Base-by-base conservation (phyloP, 2,797 vertebrate species). In the Peromyscus aztecus region DNA sequence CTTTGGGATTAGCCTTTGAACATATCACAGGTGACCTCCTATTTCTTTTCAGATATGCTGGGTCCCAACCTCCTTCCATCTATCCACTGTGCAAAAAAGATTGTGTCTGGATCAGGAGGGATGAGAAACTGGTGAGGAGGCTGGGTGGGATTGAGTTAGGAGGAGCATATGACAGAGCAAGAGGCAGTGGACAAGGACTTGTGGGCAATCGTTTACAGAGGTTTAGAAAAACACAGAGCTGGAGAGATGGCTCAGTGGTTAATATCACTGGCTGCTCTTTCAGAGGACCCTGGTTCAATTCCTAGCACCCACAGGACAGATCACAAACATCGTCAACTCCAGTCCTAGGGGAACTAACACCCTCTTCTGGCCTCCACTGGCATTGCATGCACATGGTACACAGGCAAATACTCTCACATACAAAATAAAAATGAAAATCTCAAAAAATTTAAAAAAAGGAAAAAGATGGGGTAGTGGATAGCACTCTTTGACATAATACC, bases 61-160 rank as follows among this genome's bases (percentile, higher is more conserved):
- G 57, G 46, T 59, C 61, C 90, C 9, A 90, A 71, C 84, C 94
- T 97, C 61, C 59, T 97, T 16, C 7, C 92, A n/a, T 11, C 67
- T 46, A 94, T 97, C 69, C 71, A 34, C 37, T 98, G 96, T 29
- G 96, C 67, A 2, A 98, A 97, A 85, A 97, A 43, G 71, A 98
- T 98, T 27, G n/a, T 97, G 49, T 96, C 96, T 0, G 6, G 19
- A 85, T 24, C 73, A 9, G 81, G 84, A 24, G 96, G 97, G 4
- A 94, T 98, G 97, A 96, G 43, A 57, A 97, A 96, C 87, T 98
- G 97, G 96, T 97, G 63, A 97, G 96, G 85, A 78, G 63, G 57
- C 27, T 19, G 13, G 23, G 4, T 43, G 61, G 91, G 89, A 34
- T 2, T 19, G 21, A 75, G 46, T 84, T 34, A 82, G 55, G 49